Percentiles rank a stretch among this genome's conserved stretches.
These are phyloP conservation scores for Allobates femoralis DNA, from an alignment of 2,797 vertebrate genomes.

Conservation along the genomic window DNA sequence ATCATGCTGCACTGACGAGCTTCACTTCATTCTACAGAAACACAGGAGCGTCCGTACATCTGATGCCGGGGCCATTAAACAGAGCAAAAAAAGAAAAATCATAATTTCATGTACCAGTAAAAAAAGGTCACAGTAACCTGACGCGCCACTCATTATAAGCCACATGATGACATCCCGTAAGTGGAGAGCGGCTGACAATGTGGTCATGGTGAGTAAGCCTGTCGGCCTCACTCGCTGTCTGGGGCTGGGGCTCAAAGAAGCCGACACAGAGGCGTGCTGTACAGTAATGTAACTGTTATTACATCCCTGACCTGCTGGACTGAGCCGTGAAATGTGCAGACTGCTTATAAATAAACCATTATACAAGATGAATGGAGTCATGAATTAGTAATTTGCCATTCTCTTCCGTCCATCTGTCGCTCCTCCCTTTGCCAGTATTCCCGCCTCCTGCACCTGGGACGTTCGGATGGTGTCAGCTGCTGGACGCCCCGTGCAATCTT, in stretches of 20 bases:
- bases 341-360: constrained; percentile 50
- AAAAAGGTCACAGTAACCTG: constrained; percentile 36
- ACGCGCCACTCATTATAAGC: neutral
- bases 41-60: neutral
- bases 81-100: neutral
- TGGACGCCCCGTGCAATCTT: neutral
- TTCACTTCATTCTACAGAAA: constrained; percentile 15
- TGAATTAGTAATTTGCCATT: constrained; percentile 40
- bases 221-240: constrained; percentile 3
- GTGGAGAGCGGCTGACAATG: neutral
- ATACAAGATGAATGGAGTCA: constrained; percentile 15
- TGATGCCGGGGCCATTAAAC: neutral
- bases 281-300: constrained; percentile 8
- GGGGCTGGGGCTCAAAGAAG: constrained; percentile 8
- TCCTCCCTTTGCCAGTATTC: constrained; percentile 40
- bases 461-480: neutral
- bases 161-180: neutral
- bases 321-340: neutral
- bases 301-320: constrained; percentile 9
- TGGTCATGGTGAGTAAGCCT: constrained; percentile 3
- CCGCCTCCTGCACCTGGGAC: constrained; percentile 16
- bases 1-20: constrained; percentile 11
- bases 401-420: constrained; percentile 50
- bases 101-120: neutral
- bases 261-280: constrained; percentile 13